Evolutionary conservation across 2,113 vertebrate genomes (phyloP), one percentile per base, ranked within the genome.

Genomic region (Gasterosteus nipponicus): DNA sequence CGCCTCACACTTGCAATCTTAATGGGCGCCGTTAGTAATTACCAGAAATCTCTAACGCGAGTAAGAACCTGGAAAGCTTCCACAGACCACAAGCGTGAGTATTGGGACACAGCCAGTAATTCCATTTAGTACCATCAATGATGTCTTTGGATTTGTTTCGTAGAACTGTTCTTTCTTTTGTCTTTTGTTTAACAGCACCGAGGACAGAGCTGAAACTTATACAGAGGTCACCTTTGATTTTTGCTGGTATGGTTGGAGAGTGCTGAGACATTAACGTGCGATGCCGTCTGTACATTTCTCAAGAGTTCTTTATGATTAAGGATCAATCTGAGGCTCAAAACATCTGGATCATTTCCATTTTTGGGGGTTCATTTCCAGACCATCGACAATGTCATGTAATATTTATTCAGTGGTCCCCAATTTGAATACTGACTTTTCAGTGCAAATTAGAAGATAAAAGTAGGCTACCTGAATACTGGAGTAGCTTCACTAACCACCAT

Each of bases 121-220:
- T 70, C 78, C 84, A 86, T 88, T 84, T 77, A 64, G 66, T 60
- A 7, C 42, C 49, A 59, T 72, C 77, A 75, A 47, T 44, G 54
- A 63, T 63, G 69, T 76, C 72, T 67, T 58, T 64, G 51, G 69
- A 59, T 51, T 51, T 61, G 63, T 63, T 41, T 85, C 9, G 4
- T 33, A 60, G 78, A 83, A 73, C 80, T 69, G 41, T 73, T 58
- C 22, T 26, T 26, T 26, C 22, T 26, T 26, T 26, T 1, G 22
- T 63, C 41, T 67, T 80, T 53, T 18, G 69, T 79, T 78, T 7
- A 68, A 77, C 51, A 68, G 51, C 15, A 7, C 29, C 16, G 19
- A 54, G 61, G 44, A 59, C 69, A 60, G 16, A 73, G 53, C 16
- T 10, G 56, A 67, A 71, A 73, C 42, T 79, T 63, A 77, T 63